Evolutionary conservation across 2,113 vertebrate genomes (phyloP).

Genomic region (Circaetus cinerascens): DNA sequence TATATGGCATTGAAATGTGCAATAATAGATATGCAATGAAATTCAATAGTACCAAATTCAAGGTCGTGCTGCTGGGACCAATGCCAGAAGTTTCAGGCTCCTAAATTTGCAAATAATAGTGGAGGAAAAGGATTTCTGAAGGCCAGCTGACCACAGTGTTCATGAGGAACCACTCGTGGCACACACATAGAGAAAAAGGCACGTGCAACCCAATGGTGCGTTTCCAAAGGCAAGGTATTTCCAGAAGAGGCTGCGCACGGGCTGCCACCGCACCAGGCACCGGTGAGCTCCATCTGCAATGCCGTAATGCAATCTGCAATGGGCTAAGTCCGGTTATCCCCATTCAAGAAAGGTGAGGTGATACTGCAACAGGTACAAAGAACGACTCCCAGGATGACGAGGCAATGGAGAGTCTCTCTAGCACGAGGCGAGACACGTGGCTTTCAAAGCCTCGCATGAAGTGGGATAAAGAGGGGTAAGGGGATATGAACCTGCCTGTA

Average conservation of each 20-base stretch:
- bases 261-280: background rate
- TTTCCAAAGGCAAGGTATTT: background rate
- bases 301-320: background rate
- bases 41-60: background rate
- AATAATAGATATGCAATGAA: background rate
- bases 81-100: background rate
- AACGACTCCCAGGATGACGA: fast-evolving
- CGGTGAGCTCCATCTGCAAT: background rate
- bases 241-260: background rate
- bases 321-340: fast-evolving
- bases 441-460: background rate
- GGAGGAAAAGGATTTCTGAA: background rate
- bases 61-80: background rate
- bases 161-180: background rate
- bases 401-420: background rate
- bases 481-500: background rate
- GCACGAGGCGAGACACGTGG: fast-evolving
- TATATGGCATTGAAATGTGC: background rate
- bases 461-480: background rate
- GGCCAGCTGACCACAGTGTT: fast-evolving
- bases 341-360: background rate
- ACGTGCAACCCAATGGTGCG: fast-evolving
- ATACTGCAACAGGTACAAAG: background rate
- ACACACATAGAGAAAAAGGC: background rate
- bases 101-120: background rate